Evolutionary conservation across 2,797 vertebrate species (phyloP).

Genomic region (Protosalanx chinensis): DNA sequence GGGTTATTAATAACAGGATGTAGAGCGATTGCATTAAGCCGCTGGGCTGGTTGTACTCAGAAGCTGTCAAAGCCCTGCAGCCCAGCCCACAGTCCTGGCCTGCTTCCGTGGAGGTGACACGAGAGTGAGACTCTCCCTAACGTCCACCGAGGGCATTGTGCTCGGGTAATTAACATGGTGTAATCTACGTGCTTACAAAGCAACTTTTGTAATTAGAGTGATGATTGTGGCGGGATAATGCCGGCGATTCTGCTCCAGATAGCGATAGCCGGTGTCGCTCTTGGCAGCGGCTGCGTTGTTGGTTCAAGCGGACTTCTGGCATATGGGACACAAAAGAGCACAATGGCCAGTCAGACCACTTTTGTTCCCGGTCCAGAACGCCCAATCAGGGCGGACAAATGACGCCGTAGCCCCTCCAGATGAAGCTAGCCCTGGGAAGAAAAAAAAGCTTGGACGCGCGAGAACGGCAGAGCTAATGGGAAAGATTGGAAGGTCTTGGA

Average conservation of each 20-base stretch:
- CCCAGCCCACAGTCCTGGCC: constrained; percentile 26
- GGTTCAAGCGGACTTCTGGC: constrained; percentile 68
- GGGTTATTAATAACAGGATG: constrained; percentile 53
- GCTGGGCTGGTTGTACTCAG: constrained; percentile 27
- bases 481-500: constrained; percentile 12
- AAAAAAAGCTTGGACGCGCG: constrained; percentile 59
- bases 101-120: constrained; percentile 47
- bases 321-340: constrained; percentile 74
- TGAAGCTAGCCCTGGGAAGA: constrained; percentile 57
- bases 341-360: constrained; percentile 59
- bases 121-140: constrained; percentile 68
- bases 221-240: constrained; percentile 72
- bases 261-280: constrained; percentile 60
- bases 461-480: constrained; percentile 53
- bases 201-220: constrained; percentile 79
- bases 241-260: constrained; percentile 64
- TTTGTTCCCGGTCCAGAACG: constrained; percentile 67
- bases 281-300: constrained; percentile 67
- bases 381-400: constrained; percentile 72
- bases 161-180: constrained; percentile 70
- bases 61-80: constrained; percentile 25
- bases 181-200: constrained; percentile 75
- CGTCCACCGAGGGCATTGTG: constrained; percentile 46
- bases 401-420: constrained; percentile 58
- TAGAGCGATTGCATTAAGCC: constrained; percentile 29